Conservation (phyloP, 2,888 invertebrate genomes). For the Tetheella fluctuosa region DNA sequence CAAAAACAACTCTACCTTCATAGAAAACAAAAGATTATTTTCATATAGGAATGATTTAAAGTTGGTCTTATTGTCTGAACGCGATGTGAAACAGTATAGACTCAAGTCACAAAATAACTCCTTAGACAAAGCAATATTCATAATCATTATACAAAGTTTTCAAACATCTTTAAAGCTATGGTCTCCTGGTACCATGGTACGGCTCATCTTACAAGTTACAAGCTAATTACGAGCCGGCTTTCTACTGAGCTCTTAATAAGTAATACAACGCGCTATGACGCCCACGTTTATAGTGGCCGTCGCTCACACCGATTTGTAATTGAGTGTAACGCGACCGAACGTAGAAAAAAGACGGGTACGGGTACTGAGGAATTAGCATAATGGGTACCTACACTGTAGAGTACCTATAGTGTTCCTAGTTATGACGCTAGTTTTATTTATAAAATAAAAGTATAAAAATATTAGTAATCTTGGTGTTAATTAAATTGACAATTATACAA, state of each 20-base stretch:
- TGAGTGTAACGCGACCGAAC: background rate
- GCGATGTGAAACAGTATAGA: too few species aligned
- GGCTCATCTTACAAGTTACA: slow-evolving; percentile 53
- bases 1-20: too few species aligned
- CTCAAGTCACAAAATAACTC: background rate
- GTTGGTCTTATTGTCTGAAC: too few species aligned
- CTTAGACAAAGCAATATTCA: background rate
- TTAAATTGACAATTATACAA: too few species aligned
- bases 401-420: too few species aligned
- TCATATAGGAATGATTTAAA: too few species aligned
- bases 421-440: too few species aligned
- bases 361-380: background rate
- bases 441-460: too few species aligned
- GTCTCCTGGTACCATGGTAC: slow-evolving; percentile 24
- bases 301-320: slow-evolving; percentile 40
- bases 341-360: slow-evolving; percentile 16
- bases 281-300: slow-evolving; percentile 36
- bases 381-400: too few species aligned
- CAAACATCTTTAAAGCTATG: slow-evolving; percentile 6
- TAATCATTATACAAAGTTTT: slow-evolving; percentile 4
- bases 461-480: too few species aligned
- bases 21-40: too few species aligned
- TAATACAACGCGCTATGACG: slow-evolving; percentile 50
- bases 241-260: slow-evolving; percentile 58
- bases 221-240: slow-evolving; percentile 62